Base-by-base conservation (phyloP, 2,888 invertebrate genomes). In the Caenorhabditis uteleia region DNA sequence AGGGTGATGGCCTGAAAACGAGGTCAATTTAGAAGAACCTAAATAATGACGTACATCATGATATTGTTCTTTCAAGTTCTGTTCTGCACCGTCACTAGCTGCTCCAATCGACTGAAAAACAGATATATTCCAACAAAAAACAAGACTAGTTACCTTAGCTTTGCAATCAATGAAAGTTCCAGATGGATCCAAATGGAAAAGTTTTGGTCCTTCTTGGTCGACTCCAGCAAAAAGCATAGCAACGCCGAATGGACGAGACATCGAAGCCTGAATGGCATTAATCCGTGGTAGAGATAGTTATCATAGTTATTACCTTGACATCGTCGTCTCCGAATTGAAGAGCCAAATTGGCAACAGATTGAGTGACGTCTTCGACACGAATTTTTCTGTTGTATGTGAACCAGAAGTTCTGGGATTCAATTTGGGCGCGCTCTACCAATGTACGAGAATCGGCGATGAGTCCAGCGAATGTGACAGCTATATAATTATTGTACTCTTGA, bases 261-360 rank as follows among this genome's bases (percentile, higher is more conserved):
- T 88, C 14, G 87, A 86, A 58, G 86, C 86, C 69, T 69, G 20
- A 18, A 59, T 31, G 25, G 85, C 85, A 84, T 95, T 93, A 80
- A 91, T 47, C 4, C 6, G n/a, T 25, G 6, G 6, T 25, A 16
- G 5, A 48, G 3, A 12, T n/a, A 43, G 21, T 10, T n/a, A n/a
- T 14, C 7, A n/a, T 20, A 6, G 20, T 8, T 7, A 43, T 10
- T 16, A 45, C 85, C 85, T 95, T 93, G 80, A 91, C 91, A 83
- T 95, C 95, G 72, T 95, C 95, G 84, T 98, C 98, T 12, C 98
- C 97, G 86, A 99, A 99, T 84, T 95, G 93, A 82, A 98, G 93
- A n/a, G 98, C 97, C 77, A 98, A 86, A 85, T 97, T 95, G 38
- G 97, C 95, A 1, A 99, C 97, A 3, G 97, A 93, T 85, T 97